phyloP scores from a whole-genome alignment of 1,140 invertebrate species.

The Saccostrea glomerata region DNA sequence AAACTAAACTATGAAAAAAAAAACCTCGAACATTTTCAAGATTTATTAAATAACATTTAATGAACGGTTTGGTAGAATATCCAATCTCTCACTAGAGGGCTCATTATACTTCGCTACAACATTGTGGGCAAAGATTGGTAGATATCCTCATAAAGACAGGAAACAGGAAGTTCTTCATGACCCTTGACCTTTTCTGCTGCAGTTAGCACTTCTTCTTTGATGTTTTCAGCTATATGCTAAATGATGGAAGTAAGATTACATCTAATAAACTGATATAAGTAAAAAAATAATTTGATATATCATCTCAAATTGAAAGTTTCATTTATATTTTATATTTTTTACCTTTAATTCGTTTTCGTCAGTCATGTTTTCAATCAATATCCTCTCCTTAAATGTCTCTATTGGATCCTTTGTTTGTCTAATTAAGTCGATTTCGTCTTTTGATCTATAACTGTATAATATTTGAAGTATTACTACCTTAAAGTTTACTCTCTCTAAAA shows the following conservation, averaged over 20 bases:
- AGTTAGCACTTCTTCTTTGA: slow-evolving; percentile 81
- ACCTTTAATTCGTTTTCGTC: slow-evolving; percentile 90
- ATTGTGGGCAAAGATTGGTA: slow-evolving; percentile 80
- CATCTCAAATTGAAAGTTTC: too few relatives aligned
- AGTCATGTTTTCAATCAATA: slow-evolving; percentile 85
- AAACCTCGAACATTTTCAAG: too few relatives aligned
- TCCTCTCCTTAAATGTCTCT: slow-evolving; percentile 90
- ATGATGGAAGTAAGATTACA: neutral
- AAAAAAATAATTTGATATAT: neutral
- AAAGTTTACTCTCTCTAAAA: neutral
- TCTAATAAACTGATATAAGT: neutral
- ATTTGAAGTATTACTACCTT: neutral
- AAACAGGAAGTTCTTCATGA: slow-evolving; percentile 89
- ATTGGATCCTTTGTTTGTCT: slow-evolving; percentile 93
- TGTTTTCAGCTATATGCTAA: slow-evolving; percentile 91
- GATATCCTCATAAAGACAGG: slow-evolving; percentile 93
- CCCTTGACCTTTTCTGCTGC: slow-evolving; percentile 88
- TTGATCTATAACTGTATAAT: slow-evolving; percentile 82
- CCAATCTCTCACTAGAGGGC: too few relatives aligned
- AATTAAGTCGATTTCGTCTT: slow-evolving; percentile 95
- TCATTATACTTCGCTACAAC: too few relatives aligned
- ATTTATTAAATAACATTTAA: too few relatives aligned
- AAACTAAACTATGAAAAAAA: too few relatives aligned
- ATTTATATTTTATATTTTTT: too few relatives aligned
- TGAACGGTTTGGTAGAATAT: too few relatives aligned